phyloP scores from a whole-genome alignment of 1,140 invertebrate species.

The Campoletis sonorensis region DNA sequence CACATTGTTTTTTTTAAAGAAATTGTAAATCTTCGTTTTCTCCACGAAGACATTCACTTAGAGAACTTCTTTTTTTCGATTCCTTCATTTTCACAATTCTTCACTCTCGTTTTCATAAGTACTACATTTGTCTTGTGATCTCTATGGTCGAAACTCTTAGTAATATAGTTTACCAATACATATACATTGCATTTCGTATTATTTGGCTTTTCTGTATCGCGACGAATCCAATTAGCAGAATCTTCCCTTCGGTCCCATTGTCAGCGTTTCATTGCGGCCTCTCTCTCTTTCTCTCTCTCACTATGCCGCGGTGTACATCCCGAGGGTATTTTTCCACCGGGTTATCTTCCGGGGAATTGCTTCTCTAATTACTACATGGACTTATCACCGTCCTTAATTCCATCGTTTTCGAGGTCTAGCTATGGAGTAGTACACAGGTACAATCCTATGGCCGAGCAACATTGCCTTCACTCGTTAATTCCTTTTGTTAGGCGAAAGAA shows the following conservation, averaged over 20 bases:
- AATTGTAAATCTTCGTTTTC: no score
- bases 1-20: not conserved
- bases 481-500: not conserved
- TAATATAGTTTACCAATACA: not conserved
- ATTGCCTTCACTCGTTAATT: not conserved
- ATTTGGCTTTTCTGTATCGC: constrained; percentile 1
- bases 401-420: constrained; percentile 28
- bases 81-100: not conserved
- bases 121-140: not conserved
- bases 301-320: not conserved
- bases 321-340: constrained; percentile 30
- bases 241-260: constrained; percentile 21
- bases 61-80: not conserved
- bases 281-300: not conserved
- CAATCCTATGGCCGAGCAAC: not conserved
- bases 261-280: constrained; percentile 28
- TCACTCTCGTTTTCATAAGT: not conserved
- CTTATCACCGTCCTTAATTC: constrained; percentile 49
- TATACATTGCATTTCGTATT: constrained; percentile 11
- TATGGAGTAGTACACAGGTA: not conserved
- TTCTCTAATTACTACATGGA: constrained; percentile 48
- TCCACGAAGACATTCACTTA: no score
- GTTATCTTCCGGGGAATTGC: constrained; percentile 46
- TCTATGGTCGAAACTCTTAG: not conserved
- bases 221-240: constrained; percentile 47